Evolutionary conservation across 2,113 vertebrate species (phyloP).

Genomic region (Malurus melanocephalus): DNA sequence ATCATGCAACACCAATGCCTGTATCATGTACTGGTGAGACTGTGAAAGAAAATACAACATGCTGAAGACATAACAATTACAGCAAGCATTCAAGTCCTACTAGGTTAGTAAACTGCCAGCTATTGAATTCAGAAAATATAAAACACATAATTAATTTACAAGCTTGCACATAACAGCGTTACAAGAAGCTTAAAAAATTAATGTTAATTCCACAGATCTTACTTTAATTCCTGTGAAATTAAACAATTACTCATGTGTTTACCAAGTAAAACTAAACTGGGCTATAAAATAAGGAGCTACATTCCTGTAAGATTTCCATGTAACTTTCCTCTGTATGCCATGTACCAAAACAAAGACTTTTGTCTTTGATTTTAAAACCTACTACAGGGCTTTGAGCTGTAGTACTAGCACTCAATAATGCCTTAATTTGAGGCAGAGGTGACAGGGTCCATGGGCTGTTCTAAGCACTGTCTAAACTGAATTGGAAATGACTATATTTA

Average conservation of each 20-base stretch:
- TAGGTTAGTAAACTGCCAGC: neutral
- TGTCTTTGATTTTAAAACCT: neutral
- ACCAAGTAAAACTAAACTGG: neutral
- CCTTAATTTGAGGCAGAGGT: neutral
- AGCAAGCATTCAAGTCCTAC: neutral
- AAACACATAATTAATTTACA: neutral
- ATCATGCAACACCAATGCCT: conserved; percentile 79
- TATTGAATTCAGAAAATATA: neutral
- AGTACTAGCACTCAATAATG: neutral
- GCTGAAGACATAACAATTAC: neutral
- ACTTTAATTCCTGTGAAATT: conserved; percentile 13
- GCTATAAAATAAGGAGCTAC: neutral
- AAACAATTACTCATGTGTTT: conserved; percentile 27
- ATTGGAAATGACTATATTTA: neutral
- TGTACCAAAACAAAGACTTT: neutral
- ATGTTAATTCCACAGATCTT: conserved; percentile 4
- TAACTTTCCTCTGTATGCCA: neutral
- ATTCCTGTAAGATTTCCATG: conserved; percentile 6
- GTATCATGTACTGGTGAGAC: conserved; percentile 82
- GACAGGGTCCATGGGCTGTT: neutral
- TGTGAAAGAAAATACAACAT: conserved; percentile 59
- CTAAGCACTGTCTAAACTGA: neutral
- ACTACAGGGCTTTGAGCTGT: neutral
- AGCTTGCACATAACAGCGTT: neutral
- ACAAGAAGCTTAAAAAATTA: conserved; percentile 25